Evolutionary conservation across 37 sponge, comb jelly and placozoan genomes (phyloP), one percentile per base, ranked within the genome.

Genomic region (Chondrilla cf. caribensis): DNA sequence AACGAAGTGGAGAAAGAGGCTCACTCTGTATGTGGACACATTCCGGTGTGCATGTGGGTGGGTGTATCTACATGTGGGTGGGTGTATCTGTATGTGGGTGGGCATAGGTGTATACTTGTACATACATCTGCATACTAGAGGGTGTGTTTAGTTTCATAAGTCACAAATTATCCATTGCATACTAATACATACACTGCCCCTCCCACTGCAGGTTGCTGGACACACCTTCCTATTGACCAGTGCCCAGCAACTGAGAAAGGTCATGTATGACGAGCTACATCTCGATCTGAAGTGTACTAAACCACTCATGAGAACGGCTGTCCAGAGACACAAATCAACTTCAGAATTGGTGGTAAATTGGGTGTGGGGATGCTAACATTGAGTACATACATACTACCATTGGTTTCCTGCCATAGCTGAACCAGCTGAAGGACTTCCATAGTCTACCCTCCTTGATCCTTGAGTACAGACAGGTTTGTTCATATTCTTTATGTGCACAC

Each of bases 401-500:
- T 47, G 6, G 51, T 1, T 15, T 36, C 73, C 11, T 71, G 40
- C 22, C 54, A 25, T 60, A 93, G 93, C 85, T 95, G 44, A 58
- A 26, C 21, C 91, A 91, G 70, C 80, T 95, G n/a, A 41, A 86
- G 44, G 83, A 86, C 11, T 72, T 86, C 37, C 95, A 95, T 77
- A 89, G 89, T 17, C 85, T 95, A n/a, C 95, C 95, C 17, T 65
- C 79, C 2, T 87, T 91, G 6, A 79, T 95, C 33, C 87, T 95
- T 60, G 79, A 95, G 66, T 89, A 95, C 70, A 79, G 95, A 60
- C 91, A 95, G 79, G 89, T 95, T 38, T 38, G 77, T 24, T 39
- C 0, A n/a, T n/a, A n/a, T n/a, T n/a, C n/a, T n/a, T n/a, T n/a
- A n/a, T n/a, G n/a, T n/a, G n/a, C n/a, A n/a, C n/a, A n/a, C n/a